These are phyloP conservation scores for Orientallactaga sibirica DNA, from an alignment of 2,797 vertebrate genomes.

Conservation along the genomic window DNA sequence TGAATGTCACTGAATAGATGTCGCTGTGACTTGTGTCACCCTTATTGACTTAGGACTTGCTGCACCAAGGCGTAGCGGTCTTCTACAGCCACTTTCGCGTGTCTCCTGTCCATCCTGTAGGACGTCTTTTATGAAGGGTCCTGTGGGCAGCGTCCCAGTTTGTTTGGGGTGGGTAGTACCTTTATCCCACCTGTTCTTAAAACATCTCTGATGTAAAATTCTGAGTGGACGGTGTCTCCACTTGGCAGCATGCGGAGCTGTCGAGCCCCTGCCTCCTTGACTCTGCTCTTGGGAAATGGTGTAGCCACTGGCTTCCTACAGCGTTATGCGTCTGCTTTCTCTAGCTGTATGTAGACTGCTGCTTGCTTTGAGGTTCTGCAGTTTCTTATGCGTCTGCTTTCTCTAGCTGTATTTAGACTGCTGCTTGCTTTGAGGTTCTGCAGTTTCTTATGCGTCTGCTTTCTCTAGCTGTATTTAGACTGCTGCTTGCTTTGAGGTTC, in stretches of 20 bases:
- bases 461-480: background rate
- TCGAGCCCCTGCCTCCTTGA: background rate
- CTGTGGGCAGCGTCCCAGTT: background rate
- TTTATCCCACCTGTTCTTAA: background rate
- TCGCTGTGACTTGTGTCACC: background rate
- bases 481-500: background rate
- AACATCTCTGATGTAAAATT: background rate
- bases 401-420: background rate
- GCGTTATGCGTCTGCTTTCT: background rate
- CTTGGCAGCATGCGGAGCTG: rapidly evolving
- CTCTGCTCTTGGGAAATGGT: background rate
- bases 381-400: no score
- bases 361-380: no score
- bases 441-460: background rate
- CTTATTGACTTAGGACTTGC: rapidly evolving
- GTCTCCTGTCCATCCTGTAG: background rate
- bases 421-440: background rate
- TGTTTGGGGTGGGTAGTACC: background rate
- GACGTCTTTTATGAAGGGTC: background rate
- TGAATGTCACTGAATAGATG: background rate
- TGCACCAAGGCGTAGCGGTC: no score
- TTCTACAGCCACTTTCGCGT: background rate
- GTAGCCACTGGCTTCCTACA: background rate
- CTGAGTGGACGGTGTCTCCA: background rate
- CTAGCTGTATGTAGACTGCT: no score